Evolutionary conservation across 1,140 invertebrate genomes (phyloP).

Genomic region (Plodia interpunctella): DNA sequence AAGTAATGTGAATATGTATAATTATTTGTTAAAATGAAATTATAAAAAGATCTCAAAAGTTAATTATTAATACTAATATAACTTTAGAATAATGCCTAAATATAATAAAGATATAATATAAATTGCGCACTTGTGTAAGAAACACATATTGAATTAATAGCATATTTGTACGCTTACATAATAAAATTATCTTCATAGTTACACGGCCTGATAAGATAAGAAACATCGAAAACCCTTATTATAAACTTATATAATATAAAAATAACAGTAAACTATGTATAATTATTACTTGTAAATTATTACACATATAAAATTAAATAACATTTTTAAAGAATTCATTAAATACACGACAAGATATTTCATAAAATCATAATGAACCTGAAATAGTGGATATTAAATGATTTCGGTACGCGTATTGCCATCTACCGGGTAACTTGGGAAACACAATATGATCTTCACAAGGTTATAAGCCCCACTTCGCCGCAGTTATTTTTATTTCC

Average conservation of each 20-base stretch:
- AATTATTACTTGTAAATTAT: background rate
- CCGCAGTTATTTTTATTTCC: constrained; percentile 46
- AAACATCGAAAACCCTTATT: constrained; percentile 16
- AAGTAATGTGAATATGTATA: too few species aligned
- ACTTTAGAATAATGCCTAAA: background rate
- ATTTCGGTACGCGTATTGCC: constrained; percentile 44
- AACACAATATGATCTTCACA: constrained; percentile 22
- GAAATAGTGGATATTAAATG: constrained; percentile 10
- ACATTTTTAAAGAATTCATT: background rate
- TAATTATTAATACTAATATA: too few species aligned
- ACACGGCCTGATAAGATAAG: constrained; percentile 17
- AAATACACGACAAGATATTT: background rate
- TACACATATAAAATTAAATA: background rate
- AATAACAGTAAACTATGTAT: too few species aligned
- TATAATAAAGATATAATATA: background rate
- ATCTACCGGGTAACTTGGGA: constrained; percentile 61
- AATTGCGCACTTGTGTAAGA: background rate
- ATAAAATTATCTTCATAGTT: constrained; percentile 16
- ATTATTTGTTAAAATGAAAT: too few species aligned
- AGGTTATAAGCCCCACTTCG: constrained; percentile 41
- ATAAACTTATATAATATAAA: constrained; percentile 5
- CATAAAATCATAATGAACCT: constrained; percentile 22
- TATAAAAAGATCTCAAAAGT: too few species aligned
- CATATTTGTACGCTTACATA: constrained; percentile 8
- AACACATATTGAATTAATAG: background rate